Evolutionary conservation across 2,797 vertebrate genomes (phyloP), one percentile per base, ranked within the genome.

Genomic region (Falco rusticolus): DNA sequence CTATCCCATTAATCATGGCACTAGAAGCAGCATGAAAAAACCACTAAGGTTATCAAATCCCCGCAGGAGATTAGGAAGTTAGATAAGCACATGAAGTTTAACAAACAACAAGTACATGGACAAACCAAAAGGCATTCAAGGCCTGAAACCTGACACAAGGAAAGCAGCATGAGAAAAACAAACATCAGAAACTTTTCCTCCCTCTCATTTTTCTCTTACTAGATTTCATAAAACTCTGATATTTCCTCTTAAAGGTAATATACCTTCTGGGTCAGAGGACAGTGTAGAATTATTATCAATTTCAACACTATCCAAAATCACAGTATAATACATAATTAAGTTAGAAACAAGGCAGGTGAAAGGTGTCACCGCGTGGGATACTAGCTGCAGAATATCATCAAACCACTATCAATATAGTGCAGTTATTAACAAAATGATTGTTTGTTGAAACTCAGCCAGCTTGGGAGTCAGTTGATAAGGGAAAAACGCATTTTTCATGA

Each of bases 1-100:
- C 96, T 97, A 96, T 97, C 97, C 93, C 97, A 98, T 99, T 98
- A 98, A 99, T 99, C 98, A 99, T 97, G 97, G 95, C 83, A 87
- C 87, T 90, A 93, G 96, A 97, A 96, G 95, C 95, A 97, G 93
- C 94, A 97, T 93, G 94, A 96, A 97, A 70, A 97, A 97, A 76
- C 0, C 84, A 95, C 85, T 29, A 53, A 96, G 94, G 97, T 97
- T 97, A 97, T 98, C 94, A 93, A 96, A 97, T 95, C 95, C 75
- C 91, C 82, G 74, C 69, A 93, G 95, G 88, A 89, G 97, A 98
- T 98, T 89, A 97, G 97, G 97, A 98, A 97, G 94, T 96, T 87
- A 98, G 97, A 97, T 97, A 97, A 97, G 92, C 48, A 59, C 89
- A 29, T 65, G 84, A 95, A 92, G 91, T 97, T 97, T 97, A 97